These are phyloP conservation scores for Petrolisthes manimaculis DNA, from an alignment of 2,888 invertebrate genomes.

Conservation along the genomic window DNA sequence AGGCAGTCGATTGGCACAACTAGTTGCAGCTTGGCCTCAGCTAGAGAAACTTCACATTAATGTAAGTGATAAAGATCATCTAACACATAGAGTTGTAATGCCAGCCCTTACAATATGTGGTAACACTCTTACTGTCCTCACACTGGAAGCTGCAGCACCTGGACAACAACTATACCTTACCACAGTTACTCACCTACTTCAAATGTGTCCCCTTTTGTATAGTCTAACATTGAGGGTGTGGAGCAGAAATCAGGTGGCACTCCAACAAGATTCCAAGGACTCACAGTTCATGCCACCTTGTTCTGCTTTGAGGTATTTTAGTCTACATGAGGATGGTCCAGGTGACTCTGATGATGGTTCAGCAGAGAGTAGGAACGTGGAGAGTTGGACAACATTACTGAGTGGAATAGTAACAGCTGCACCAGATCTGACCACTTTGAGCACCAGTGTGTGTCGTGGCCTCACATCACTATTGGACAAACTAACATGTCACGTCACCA, in stretches of 20 bases:
- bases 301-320: conserved; percentile 21
- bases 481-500: conserved; percentile 10
- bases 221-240: conserved; percentile 41
- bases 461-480: conserved; percentile 43
- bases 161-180: conserved; percentile 21
- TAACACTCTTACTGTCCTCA: conserved; percentile 26
- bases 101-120: conserved; percentile 35
- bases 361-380: conserved; percentile 24
- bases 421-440: conserved; percentile 33
- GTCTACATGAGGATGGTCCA: conserved; percentile 55
- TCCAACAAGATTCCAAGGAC: conserved; percentile 5
- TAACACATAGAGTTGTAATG: conserved; percentile 25
- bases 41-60: conserved; percentile 39
- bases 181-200: conserved; percentile 28
- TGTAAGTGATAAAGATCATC: conserved; percentile 30
- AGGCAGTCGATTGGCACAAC: conserved; percentile 28
- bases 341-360: conserved; percentile 38
- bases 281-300: conserved; percentile 20
- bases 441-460: conserved; percentile 47
- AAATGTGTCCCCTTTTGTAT: conserved; percentile 43
- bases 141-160: conserved; percentile 40
- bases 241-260: conserved; percentile 37
- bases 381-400: conserved; percentile 40
- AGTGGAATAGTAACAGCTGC: conserved; percentile 27
- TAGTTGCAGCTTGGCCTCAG: conserved; percentile 22